These are phyloP conservation scores for Lineus longissimus DNA, from an alignment of 1,140 invertebrate genomes.

Conservation along the genomic window DNA sequence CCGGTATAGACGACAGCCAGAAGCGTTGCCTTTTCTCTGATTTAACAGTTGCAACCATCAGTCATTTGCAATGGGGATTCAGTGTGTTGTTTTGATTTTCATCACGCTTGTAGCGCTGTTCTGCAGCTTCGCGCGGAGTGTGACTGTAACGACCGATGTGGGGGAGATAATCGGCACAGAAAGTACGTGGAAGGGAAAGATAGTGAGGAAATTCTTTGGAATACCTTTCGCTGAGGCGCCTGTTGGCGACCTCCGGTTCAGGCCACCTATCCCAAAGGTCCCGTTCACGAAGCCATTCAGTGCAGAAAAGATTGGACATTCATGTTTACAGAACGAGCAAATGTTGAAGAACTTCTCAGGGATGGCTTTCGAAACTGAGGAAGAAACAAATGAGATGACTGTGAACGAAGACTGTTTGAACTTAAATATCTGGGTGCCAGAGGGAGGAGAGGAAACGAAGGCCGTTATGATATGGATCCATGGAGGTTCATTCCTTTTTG, in stretches of 20 bases:
- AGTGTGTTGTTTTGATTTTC: too few species aligned
- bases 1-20: too few species aligned
- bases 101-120: too few species aligned
- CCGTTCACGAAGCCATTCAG: conserved; percentile 16
- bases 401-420: conserved; percentile 34
- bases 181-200: too few species aligned
- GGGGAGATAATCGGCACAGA: too few species aligned
- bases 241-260: conserved; percentile 77
- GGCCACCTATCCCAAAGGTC: conserved; percentile 69
- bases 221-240: conserved; percentile 90
- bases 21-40: too few species aligned
- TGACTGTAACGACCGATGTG: too few species aligned
- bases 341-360: not conserved
- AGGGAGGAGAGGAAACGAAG: conserved; percentile 1
- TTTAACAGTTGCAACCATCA: too few species aligned
- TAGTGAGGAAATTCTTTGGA: conserved; percentile 79
- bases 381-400: conserved; percentile 36
- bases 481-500: conserved; percentile 24
- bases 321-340: not conserved
- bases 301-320: conserved; percentile 59
- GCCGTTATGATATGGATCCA: conserved; percentile 27
- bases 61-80: too few species aligned
- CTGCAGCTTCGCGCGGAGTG: too few species aligned
- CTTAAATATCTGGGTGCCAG: conserved; percentile 16
- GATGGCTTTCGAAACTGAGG: too few species aligned